These are phyloP conservation scores for Vollenhovia emeryi DNA, from an alignment of 1,140 invertebrate species.

Conservation along the genomic window DNA sequence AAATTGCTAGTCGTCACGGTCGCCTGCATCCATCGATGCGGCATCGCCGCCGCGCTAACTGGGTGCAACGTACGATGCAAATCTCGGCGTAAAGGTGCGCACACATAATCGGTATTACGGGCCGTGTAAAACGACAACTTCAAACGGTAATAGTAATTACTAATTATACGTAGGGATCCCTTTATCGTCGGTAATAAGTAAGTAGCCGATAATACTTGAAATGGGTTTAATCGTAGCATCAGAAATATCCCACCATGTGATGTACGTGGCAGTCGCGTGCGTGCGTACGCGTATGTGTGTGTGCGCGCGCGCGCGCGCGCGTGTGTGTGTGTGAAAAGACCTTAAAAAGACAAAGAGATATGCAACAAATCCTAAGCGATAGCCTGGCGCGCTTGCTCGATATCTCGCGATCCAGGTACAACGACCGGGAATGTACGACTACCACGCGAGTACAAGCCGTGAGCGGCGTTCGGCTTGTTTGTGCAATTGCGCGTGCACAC, in stretches of 20 bases:
- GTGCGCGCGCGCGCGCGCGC: too few relatives aligned
- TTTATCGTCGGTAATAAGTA: not conserved
- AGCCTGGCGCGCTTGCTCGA: conserved; percentile 1
- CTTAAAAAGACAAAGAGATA: conserved; percentile 30
- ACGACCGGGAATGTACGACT: conserved; percentile 38
- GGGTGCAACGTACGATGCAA: conserved; percentile 28
- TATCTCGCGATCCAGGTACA: conserved; percentile 38
- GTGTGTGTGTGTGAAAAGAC: not conserved
- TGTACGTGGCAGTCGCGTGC: not conserved
- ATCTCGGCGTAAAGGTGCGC: conserved; percentile 3
- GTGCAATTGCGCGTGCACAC: conserved; percentile 33
- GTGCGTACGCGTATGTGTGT: not conserved
- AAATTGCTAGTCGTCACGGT: conserved; percentile 32
- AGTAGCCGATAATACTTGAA: not conserved
- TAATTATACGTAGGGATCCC: not conserved
- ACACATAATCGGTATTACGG: conserved; percentile 2
- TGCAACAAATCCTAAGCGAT: conserved; percentile 34
- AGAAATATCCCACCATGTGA: not conserved
- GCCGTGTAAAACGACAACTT: not conserved
- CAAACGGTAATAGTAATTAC: not conserved
- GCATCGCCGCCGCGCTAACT: conserved; percentile 1
- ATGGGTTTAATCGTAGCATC: not conserved
- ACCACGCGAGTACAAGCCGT: conserved; percentile 15
- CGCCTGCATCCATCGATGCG: conserved; percentile 37
- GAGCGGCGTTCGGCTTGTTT: conserved; percentile 39